Evolutionary conservation across 2,113 vertebrate species (phyloP).

Genomic region (Bos indicus): DNA sequence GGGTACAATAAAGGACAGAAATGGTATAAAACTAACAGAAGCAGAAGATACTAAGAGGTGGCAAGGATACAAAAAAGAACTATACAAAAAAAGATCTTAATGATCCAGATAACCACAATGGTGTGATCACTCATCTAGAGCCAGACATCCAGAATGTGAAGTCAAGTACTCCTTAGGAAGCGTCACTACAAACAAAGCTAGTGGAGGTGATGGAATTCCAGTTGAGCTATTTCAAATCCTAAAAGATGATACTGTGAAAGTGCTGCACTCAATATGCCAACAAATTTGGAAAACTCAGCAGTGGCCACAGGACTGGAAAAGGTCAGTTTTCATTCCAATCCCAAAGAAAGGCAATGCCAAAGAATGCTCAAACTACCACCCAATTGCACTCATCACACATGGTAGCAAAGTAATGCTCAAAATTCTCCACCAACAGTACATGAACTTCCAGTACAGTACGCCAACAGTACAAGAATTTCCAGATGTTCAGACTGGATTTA

Average conservation of each 20-base stretch:
- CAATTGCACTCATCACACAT: background rate
- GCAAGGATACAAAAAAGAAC: background rate
- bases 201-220: background rate
- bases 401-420: background rate
- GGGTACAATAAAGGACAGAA: background rate
- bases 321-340: background rate
- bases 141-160: background rate
- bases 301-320: background rate
- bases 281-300: background rate
- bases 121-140: background rate
- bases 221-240: background rate
- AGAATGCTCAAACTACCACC: background rate
- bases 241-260: background rate
- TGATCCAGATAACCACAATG: background rate
- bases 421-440: background rate
- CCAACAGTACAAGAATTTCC: background rate
- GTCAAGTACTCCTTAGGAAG: background rate
- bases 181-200: background rate
- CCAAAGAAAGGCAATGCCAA: background rate
- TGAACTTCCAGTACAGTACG: background rate
- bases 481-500: background rate
- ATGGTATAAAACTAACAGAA: background rate
- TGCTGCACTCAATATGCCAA: background rate
- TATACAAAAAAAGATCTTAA: background rate
- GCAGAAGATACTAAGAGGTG: background rate